These are phyloP conservation scores for Mythimna vitellina DNA, from an alignment of 2,888 invertebrate species.

Conservation along the genomic window DNA sequence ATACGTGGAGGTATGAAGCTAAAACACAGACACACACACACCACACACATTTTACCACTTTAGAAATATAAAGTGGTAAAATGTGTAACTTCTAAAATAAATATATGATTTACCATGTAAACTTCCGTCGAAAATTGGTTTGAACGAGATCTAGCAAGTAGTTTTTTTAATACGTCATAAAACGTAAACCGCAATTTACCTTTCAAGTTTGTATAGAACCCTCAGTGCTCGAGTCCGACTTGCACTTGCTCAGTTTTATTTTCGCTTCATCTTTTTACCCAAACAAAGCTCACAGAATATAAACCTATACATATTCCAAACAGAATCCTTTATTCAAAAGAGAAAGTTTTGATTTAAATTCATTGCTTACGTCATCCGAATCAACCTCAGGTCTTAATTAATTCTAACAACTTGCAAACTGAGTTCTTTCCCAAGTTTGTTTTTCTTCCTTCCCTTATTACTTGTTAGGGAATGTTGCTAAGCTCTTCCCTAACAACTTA, in stretches of 20 bases:
- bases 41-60: too few relatives aligned
- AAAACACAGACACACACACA: too few relatives aligned
- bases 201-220: too few relatives aligned
- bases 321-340: slow-evolving; percentile 30
- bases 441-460: slow-evolving; percentile 39
- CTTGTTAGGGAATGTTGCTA: slow-evolving; percentile 23
- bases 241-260: not conserved
- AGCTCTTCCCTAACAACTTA: slow-evolving; percentile 36
- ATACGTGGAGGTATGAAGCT: too few relatives aligned
- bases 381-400: slow-evolving; percentile 49
- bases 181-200: too few relatives aligned
- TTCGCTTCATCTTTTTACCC: not conserved
- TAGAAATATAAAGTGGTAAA: too few relatives aligned
- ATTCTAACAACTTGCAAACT: slow-evolving; percentile 46
- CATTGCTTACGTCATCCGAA: slow-evolving; percentile 44
- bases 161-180: too few relatives aligned
- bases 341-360: slow-evolving; percentile 34
- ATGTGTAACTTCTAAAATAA: too few relatives aligned
- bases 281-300: not conserved
- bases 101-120: too few relatives aligned
- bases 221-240: too few relatives aligned
- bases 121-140: too few relatives aligned
- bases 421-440: slow-evolving; percentile 38
- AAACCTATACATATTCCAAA: not conserved
- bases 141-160: too few relatives aligned